Evolutionary conservation across 2,888 invertebrate genomes (phyloP), one percentile per base, ranked within the genome.

Genomic region (Diaphora mendica): DNA sequence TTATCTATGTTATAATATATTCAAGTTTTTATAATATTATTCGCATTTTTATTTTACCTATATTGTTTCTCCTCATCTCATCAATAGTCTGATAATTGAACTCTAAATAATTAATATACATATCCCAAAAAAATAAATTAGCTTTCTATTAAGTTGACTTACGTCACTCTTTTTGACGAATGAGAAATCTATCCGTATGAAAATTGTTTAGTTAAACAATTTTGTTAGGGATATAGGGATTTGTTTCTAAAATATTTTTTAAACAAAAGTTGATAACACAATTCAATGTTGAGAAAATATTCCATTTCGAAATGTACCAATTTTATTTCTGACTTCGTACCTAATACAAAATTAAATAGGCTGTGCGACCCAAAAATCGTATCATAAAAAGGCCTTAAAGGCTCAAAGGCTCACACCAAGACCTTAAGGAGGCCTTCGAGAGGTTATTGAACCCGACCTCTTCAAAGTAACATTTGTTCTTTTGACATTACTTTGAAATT

Each of bases 341-440:
- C 59, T 59, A 72, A 71, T 42, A 71, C n/a, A 65, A 30, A 42
- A 13, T 42, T 62, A 65, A 75, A 51, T 74, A 68, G 39, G 13
- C 35, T 33, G 67, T 69, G 23, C 79, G 77, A 78, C 76, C 71
- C 68, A 73, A 83, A 84, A 79, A 81, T 88, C 91, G 90, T 85
- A n/a, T 66, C 68, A 64, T 83, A 67, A 87, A 89, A 90, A 87
- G 35, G 35, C 64, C 77, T 72, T 48, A 73, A 82, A 86, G 84
- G 87, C 85, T 86, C 85, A 88, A 88, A 86, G 86, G 85, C 85
- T 88, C 88, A 88, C 90, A 89, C 89, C 86, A 86, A 87, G 85
- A 87, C 86, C 86, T 90, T 85, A 87, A 82, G 83, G 83, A 80
- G 84, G 82, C 86, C 88, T 86, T 85, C 82, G 83, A 83, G 69